Percentiles rank a stretch among this genome's conserved stretches.
These are phyloP conservation scores for Chromoteleia sp. DNA, from an alignment of 2,888 invertebrate species.

Conservation along the genomic window DNA sequence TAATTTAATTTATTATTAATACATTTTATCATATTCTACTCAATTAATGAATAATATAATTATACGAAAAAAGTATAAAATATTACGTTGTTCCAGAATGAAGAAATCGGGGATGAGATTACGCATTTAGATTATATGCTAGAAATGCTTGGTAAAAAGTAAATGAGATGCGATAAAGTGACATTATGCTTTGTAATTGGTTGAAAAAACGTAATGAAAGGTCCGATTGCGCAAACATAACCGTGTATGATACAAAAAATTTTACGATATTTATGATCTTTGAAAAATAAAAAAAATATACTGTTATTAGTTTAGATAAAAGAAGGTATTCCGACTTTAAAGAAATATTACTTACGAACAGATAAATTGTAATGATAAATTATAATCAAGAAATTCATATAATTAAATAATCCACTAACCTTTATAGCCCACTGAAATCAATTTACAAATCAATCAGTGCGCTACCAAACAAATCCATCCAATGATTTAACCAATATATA, in stretches of 20 bases:
- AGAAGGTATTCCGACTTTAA: no score
- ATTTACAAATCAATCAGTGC: no score
- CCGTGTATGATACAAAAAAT: background rate
- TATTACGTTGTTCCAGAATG: background rate
- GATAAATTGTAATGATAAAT: no score
- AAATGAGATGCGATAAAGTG: conserved; percentile 4
- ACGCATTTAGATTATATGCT: conserved; percentile 4
- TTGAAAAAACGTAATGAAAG: conserved; percentile 7
- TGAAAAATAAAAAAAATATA: no score
- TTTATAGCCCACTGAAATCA: no score
- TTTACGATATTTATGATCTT: no score
- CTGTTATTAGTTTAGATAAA: background rate
- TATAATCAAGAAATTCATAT: no score
- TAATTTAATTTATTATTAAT: no score
- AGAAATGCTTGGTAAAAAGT: conserved; percentile 3
- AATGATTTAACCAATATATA: no score
- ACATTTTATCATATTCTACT: background rate
- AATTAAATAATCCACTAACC: no score
- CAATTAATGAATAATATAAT: background rate
- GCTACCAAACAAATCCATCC: no score
- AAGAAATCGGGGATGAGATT: conserved; percentile 1
- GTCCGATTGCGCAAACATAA: background rate
- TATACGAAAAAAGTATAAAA: background rate
- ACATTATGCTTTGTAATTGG: conserved; percentile 3
- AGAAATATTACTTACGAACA: no score